Conservation (phyloP, 2,797 vertebrate genomes). For the Chelidonichthys spinosus region DNA sequence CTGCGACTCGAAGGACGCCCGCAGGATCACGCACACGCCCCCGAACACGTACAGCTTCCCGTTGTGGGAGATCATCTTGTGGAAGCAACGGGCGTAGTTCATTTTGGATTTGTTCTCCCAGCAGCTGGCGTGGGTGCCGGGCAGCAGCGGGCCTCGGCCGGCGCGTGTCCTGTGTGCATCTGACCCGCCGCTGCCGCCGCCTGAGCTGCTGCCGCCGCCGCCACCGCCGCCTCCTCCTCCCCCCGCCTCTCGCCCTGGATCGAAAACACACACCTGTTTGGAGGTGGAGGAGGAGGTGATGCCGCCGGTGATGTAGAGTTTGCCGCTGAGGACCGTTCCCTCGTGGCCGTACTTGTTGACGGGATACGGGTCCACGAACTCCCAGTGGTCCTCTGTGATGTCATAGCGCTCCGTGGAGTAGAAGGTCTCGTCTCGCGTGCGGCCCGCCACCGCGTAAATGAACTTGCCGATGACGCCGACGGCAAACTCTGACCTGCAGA, state of each 20-base stretch:
- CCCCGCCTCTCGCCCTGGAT: slow-evolving; percentile 93
- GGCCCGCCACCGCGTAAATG: slow-evolving; percentile 96
- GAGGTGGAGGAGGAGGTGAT: slow-evolving; percentile 99
- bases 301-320: slow-evolving; percentile 97
- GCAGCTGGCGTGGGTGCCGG: slow-evolving; percentile 86
- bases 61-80: slow-evolving; percentile 99
- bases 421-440: slow-evolving; percentile 98
- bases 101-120: slow-evolving; percentile 99
- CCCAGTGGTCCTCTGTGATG: slow-evolving; percentile 98
- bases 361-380: slow-evolving; percentile 98
- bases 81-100: slow-evolving; percentile 99
- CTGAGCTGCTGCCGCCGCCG: slow-evolving; percentile 78
- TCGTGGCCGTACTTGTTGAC: slow-evolving; percentile 99
- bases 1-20: slow-evolving; percentile 98
- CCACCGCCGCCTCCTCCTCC: slow-evolving; percentile 83
- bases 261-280: slow-evolving; percentile 98
- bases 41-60: slow-evolving; percentile 99
- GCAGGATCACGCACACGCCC: slow-evolving; percentile 96
- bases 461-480: slow-evolving; percentile 97
- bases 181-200: slow-evolving; percentile 74
- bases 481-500: slow-evolving; percentile 95
- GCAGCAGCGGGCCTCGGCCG: slow-evolving; percentile 90
- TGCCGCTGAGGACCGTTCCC: slow-evolving; percentile 95
- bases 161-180: slow-evolving; percentile 85
- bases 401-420: slow-evolving; percentile 98